Evolutionary conservation across 64 coral and sea anemone genomes (phyloP).

Genomic region (Trachythela sp.): DNA sequence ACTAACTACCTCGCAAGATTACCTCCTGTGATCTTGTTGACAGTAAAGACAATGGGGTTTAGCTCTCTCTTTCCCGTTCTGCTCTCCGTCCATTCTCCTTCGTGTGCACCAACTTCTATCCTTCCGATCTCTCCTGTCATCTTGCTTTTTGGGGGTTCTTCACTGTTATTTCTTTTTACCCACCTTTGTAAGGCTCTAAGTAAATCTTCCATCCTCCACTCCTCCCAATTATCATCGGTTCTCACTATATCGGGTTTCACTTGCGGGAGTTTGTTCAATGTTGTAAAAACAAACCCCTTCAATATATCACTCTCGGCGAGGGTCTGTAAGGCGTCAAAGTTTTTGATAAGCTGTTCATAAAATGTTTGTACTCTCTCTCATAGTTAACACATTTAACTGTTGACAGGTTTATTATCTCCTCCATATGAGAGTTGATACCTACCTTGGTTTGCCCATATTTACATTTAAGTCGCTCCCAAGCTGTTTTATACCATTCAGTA

Average conservation of each 20-base stretch:
- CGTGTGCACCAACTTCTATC: background rate
- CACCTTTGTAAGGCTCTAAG: background rate
- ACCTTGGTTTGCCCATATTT: background rate
- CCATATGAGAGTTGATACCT: background rate
- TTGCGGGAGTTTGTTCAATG: background rate
- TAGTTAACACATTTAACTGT: background rate
- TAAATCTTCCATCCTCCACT: background rate
- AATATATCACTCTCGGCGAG: background rate
- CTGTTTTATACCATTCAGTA: background rate
- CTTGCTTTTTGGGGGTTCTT: background rate
- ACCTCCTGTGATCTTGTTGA: background rate
- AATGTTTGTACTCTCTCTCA: background rate
- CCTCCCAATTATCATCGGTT: background rate
- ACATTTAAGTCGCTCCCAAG: background rate
- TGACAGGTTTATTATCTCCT: background rate
- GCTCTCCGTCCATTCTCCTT: background rate
- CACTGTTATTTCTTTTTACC: background rate
- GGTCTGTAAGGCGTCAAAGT: background rate
- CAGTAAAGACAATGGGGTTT: background rate
- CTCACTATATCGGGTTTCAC: background rate
- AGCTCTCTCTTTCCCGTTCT: background rate
- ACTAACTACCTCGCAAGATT: background rate
- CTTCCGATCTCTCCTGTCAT: background rate
- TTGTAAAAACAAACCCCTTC: background rate
- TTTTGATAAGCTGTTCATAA: background rate